Base-by-base conservation (phyloP, 2,797 vertebrate species). In the Spondyliosoma cantharus region DNA sequence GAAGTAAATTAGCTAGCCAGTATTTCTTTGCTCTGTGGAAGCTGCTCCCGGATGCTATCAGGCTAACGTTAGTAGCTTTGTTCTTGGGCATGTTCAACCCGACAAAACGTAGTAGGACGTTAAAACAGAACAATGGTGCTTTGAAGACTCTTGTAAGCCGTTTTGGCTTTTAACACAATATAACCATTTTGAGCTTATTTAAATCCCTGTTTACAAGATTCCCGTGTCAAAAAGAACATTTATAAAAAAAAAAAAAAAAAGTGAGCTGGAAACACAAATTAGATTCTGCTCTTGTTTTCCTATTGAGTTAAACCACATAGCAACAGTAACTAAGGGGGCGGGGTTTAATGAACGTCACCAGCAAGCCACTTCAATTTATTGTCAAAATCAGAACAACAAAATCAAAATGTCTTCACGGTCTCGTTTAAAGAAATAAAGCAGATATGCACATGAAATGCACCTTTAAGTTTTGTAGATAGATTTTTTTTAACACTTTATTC, bases 361-460 rank as follows among this genome's bases (percentile, higher is more conserved):
- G 25, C 52, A 42, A 58, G 66, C 78, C 48, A 73, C 14, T 0
- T 16, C 29, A 52, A 62, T 67, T 53, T 69, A n/a, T 69, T 42
- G 24, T 62, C 37, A 45, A 43, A 57, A 56, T 62, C 37, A 63
- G 6, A 74, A 3, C 3, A 60, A 70, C 48, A 14, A 63, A 77
- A 37, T 61, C 4, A 48, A 78, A 73, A 61, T 22, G 57, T 78
- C 54, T 20, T 59, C 19, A 19, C 22, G 14, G 19, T 66, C 3
- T 53, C 15, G 17, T 66, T 65, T 64, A 53, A n/a, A 53, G 61
- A 32, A 7, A 56, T 46, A n/a, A 62, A 57, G 25, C 27, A 59
- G 25, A 66, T 73, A 49, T 74, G 76, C 63, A 82, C 58, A 78
- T 65, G 63, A 85, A 70, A 88, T 60, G 77, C 81, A 86, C 79